Evolutionary conservation across 2,888 invertebrate species (phyloP), one percentile per base, ranked within the genome.

Genomic region (Allophyes oxyacanthae): DNA sequence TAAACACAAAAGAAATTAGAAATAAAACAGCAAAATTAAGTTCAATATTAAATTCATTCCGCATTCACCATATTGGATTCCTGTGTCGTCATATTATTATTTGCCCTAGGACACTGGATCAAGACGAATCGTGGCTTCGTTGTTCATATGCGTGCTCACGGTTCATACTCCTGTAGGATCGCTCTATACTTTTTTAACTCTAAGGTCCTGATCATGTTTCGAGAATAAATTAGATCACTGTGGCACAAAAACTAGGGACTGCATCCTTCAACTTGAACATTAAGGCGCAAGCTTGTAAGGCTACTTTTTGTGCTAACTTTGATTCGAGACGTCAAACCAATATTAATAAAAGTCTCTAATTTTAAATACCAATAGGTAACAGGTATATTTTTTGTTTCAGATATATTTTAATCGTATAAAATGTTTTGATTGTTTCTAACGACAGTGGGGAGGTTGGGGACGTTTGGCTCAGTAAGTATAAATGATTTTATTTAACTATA

Each of bases 141-240:
- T n/a, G n/a, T n/a, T n/a, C n/a, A n/a, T n/a, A n/a, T n/a, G n/a
- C n/a, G n/a, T n/a, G n/a, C n/a, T n/a, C n/a, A n/a, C n/a, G n/a
- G n/a, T n/a, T n/a, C n/a, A n/a, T n/a, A n/a, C n/a, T n/a, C n/a
- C n/a, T n/a, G n/a, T n/a, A n/a, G n/a, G n/a, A n/a, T n/a, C n/a
- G n/a, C n/a, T n/a, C n/a, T n/a, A n/a, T n/a, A n/a, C n/a, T n/a
- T n/a, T n/a, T n/a, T n/a, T n/a, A n/a, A n/a, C n/a, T n/a, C n/a
- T n/a, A n/a, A n/a, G 45, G 43, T 48, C 44, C 44, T 56, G 51
- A 14, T 69, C 48, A 37, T 64, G 48, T 54, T 64, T 54, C n/a
- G n/a, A n/a, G 53, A 59, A 67, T 73, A 62, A 72, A 57, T 73
- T 64, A 57, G 68, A 68, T 66, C 75, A 62, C 36, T 48, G 15